A percentile compares a stretch with the other conserved stretches of the same genome.
These are phyloP conservation scores for Pseudopipra pipra DNA, from an alignment of 2,113 vertebrate species.

Conservation along the genomic window DNA sequence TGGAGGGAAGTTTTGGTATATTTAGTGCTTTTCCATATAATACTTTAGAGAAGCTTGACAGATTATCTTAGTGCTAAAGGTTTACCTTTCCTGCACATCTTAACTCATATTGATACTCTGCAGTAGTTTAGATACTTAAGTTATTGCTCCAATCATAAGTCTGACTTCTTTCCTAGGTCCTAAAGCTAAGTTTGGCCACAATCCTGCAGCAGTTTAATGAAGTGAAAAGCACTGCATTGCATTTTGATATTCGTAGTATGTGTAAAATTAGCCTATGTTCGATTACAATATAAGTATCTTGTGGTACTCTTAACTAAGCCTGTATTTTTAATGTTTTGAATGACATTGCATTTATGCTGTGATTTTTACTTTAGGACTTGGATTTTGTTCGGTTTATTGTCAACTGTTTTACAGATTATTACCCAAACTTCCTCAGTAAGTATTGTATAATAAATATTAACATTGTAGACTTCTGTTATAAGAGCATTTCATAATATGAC, in stretches of 20 bases:
- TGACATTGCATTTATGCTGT: neutral
- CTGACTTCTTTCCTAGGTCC: neutral
- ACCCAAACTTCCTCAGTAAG: conserved; percentile 98
- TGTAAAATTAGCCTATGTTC: neutral
- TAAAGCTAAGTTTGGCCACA: neutral
- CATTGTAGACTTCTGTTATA: neutral
- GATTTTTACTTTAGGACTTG: conserved; percentile 86
- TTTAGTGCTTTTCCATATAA: neutral
- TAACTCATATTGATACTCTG: neutral
- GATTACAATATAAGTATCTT: neutral
- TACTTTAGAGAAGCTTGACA: neutral
- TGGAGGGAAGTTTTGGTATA: neutral
- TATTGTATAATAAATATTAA: conserved; percentile 42
- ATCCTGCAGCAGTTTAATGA: neutral
- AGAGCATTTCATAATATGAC: neutral
- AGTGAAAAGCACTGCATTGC: neutral
- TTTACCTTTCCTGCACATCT: neutral
- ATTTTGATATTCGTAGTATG: neutral
- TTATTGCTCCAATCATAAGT: neutral
- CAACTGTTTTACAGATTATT: conserved; percentile 96
- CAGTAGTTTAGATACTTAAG: neutral
- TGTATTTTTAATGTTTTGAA: neutral
- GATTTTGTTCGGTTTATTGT: conserved; percentile 95
- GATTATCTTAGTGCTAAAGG: neutral
- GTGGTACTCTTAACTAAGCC: neutral